Conservation (phyloP, 2,113 vertebrate species). For the Cervus canadensis region DNA sequence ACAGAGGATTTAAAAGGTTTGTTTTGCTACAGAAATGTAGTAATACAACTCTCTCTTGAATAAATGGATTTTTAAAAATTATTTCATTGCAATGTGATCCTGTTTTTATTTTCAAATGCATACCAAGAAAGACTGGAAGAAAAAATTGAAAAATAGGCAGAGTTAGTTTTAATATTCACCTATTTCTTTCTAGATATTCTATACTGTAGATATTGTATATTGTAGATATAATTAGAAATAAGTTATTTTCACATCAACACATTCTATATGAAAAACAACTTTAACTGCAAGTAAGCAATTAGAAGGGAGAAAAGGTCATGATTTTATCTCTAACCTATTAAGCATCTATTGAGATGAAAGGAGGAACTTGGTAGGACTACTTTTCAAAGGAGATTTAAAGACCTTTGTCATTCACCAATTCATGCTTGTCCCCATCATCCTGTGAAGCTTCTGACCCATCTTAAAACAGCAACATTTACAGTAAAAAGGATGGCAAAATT, state of each 20-base stretch:
- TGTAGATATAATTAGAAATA: not conserved
- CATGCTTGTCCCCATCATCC: not conserved
- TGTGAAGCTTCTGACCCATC: not conserved
- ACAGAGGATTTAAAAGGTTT: not conserved
- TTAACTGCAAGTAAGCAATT: not conserved
- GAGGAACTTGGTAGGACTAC: not conserved
- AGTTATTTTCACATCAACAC: not conserved
- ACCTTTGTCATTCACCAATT: not conserved
- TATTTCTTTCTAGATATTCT: conserved; percentile 1
- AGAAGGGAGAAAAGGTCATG: not conserved
- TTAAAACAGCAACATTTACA: not conserved
- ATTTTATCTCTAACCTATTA: not conserved
- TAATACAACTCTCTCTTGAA: not conserved
- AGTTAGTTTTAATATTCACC: not conserved
- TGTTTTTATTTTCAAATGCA: not conserved
- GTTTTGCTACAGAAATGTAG: not conserved
- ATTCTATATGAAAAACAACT: not conserved
- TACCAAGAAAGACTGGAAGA: not conserved
- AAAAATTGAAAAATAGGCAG: not conserved
- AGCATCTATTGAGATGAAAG: not conserved
- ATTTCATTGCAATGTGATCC: not conserved
- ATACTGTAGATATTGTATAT: not conserved
- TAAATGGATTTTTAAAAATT: not conserved
- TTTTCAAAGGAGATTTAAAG: not conserved
- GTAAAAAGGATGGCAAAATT: not conserved